Conservation (phyloP, 92 coral and sea anemone genomes). For the Umimayanthus kanabou region DNA sequence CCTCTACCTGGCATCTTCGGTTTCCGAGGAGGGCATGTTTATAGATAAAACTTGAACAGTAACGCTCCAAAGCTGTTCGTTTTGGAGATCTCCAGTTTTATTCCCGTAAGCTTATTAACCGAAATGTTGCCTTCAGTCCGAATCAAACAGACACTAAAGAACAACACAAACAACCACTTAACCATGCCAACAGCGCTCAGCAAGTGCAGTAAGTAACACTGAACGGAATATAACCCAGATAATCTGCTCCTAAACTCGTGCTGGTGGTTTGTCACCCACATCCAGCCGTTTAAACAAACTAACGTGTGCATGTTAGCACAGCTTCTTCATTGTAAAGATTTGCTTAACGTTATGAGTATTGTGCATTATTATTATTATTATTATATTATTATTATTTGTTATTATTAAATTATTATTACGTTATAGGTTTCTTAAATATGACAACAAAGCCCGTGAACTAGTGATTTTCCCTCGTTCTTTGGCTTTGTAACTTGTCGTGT, state of each 20-base stretch:
- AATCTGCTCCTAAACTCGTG: not conserved
- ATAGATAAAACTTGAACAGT: too few relatives aligned
- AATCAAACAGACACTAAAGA: constrained; percentile 34
- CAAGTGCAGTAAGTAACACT: constrained; percentile 36
- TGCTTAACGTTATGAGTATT: too few relatives aligned
- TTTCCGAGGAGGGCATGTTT: not conserved
- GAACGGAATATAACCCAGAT: not conserved
- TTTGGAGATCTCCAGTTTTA: not conserved
- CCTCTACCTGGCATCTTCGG: not conserved
- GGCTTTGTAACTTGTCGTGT: too few relatives aligned
- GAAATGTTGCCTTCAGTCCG: constrained; percentile 38
- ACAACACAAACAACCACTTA: constrained; percentile 24
- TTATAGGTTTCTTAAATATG: too few relatives aligned
- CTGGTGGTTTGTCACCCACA: not conserved
- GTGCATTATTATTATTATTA: too few relatives aligned
- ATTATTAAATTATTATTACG: too few relatives aligned
- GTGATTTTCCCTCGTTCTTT: too few relatives aligned
- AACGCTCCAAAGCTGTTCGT: not conserved
- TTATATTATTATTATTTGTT: too few relatives aligned
- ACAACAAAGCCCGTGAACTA: too few relatives aligned
- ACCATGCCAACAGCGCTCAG: constrained; percentile 26
- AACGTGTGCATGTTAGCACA: not conserved
- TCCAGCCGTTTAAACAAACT: not conserved
- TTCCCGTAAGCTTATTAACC: constrained; percentile 7
- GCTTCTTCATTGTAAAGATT: too few relatives aligned